phyloP scores from a whole-genome alignment of 2,113 vertebrate genomes.

The Myotis brandtii region DNA sequence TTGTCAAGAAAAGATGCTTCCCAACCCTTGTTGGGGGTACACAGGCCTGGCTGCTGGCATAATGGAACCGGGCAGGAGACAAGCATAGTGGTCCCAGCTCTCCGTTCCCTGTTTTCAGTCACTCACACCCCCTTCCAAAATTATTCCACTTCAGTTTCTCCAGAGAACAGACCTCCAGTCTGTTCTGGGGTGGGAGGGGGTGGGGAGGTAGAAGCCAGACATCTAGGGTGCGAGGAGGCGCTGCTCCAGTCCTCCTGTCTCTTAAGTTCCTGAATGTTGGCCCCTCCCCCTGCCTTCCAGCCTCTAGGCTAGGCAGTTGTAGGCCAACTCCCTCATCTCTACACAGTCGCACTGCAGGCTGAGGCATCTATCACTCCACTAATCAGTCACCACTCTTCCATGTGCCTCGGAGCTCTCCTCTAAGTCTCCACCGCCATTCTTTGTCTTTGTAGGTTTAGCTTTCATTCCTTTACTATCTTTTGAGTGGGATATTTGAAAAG shows the following conservation, averaged over 20 bases:
- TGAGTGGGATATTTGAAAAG: neutral
- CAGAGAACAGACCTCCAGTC: neutral
- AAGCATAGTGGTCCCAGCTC: neutral
- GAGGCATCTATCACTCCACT: neutral
- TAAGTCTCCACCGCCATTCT: neutral
- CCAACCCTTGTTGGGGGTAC: neutral
- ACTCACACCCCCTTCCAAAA: neutral
- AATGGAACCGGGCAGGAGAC: neutral
- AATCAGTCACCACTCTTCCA: neutral
- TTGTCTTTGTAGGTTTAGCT: neutral
- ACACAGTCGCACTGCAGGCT: rapidly evolving
- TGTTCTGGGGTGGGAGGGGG: neutral
- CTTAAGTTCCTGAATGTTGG: neutral
- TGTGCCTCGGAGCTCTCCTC: neutral
- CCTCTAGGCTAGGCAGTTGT: neutral
- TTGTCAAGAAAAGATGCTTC: neutral
- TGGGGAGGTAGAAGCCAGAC: too few relatives aligned
- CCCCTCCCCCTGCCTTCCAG: neutral
- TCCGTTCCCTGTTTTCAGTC: neutral
- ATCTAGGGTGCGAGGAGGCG: neutral
- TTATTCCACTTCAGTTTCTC: neutral
- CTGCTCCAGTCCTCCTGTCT: neutral
- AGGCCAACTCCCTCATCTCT: neutral
- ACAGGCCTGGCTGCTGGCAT: neutral
- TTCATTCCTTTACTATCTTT: neutral